phyloP scores from a whole-genome alignment of 2,797 vertebrate species.

The Columba guinea region DNA sequence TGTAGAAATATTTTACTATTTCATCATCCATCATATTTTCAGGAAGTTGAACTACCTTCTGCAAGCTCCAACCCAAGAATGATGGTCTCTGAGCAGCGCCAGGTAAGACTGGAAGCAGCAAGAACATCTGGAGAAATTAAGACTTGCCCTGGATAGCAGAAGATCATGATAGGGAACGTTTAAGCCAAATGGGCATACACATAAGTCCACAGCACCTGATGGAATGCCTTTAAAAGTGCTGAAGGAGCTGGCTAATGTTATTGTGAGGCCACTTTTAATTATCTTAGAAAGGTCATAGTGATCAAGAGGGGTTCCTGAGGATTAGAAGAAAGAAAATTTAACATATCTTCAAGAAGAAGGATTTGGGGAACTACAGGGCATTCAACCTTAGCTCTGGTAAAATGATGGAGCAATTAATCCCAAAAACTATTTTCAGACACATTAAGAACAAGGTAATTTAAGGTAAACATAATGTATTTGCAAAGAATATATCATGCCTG shows the following conservation, averaged over 20 bases:
- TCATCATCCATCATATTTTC: neutral
- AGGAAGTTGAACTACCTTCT: neutral
- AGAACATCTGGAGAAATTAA: neutral
- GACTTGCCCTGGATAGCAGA: neutral
- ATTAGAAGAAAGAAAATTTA: neutral
- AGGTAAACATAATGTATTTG: neutral
- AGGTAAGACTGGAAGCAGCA: neutral
- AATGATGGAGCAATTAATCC: neutral
- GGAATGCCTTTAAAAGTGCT: neutral
- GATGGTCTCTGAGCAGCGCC: neutral
- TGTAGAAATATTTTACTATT: neutral
- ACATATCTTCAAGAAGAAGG: neutral
- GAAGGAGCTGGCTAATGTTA: neutral
- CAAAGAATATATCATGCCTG: neutral
- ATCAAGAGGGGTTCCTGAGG: neutral
- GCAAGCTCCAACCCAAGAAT: neutral
- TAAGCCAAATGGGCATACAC: neutral
- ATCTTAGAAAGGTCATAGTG: neutral
- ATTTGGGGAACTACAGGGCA: neutral
- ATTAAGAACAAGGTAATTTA: neutral
- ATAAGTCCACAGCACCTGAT: neutral
- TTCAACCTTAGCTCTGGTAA: neutral
- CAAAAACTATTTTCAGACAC: neutral
- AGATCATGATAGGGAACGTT: neutral
- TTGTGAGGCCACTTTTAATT: neutral